These are phyloP conservation scores for Pachyuromys duprasi DNA, from an alignment of 2,797 vertebrate genomes.

Conservation along the genomic window DNA sequence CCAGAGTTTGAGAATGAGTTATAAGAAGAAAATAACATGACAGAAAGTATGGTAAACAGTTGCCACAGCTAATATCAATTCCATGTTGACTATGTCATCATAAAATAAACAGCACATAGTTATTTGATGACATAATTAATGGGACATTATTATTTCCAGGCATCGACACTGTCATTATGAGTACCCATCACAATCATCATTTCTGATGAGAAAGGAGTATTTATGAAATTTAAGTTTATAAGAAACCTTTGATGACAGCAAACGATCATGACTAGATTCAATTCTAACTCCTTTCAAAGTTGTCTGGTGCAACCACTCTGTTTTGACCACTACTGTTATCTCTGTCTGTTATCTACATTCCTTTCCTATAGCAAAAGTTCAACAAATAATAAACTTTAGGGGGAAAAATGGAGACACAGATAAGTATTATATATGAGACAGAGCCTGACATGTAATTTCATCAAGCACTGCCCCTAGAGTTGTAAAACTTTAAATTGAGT, in stretches of 20 bases:
- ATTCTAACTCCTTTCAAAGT: neutral
- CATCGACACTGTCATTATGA: neutral
- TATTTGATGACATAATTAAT: neutral
- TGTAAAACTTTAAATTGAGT: neutral
- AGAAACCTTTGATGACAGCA: neutral
- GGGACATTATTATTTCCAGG: neutral
- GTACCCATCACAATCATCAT: neutral
- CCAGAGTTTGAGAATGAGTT: neutral
- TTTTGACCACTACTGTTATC: neutral
- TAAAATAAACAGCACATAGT: neutral
- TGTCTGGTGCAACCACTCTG: neutral
- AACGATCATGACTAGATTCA: neutral
- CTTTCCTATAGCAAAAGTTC: neutral
- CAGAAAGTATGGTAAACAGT: neutral
- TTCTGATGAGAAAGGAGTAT: neutral
- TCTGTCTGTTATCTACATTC: rapidly evolving
- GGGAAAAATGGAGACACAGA: neutral
- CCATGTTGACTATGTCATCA: neutral
- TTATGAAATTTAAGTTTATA: neutral
- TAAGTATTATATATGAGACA: neutral
- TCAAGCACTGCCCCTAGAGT: neutral
- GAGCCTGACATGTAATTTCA: neutral
- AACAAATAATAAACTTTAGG: neutral
- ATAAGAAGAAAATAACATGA: neutral
- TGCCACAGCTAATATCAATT: neutral